Evolutionary conservation across 2,888 invertebrate species (phyloP).

Genomic region (Cordylochernes scorpioides): DNA sequence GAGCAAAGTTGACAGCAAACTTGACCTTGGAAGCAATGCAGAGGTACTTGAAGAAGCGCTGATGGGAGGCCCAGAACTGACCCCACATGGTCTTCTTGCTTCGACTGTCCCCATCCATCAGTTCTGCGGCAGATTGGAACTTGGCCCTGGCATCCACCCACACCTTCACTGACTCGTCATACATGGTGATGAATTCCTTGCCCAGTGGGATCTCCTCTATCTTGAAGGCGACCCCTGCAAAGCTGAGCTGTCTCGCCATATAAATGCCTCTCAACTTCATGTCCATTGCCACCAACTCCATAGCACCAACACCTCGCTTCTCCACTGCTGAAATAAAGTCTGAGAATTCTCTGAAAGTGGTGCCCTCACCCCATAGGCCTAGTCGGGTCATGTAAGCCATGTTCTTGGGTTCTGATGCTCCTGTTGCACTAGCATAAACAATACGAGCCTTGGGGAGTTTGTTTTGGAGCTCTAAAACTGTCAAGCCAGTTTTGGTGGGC

Average conservation of each 20-base stretch:
- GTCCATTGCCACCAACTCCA: slow-evolving; percentile 99
- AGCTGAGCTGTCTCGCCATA: slow-evolving; percentile 90
- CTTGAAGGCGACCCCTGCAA: slow-evolving; percentile 87
- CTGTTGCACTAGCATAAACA: slow-evolving; percentile 85
- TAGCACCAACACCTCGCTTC: slow-evolving; percentile 88
- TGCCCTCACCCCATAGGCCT: slow-evolving; percentile 92
- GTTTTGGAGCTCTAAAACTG: slow-evolving; percentile 82
- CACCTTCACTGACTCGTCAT: slow-evolving; percentile 73
- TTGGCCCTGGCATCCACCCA: slow-evolving; percentile 94
- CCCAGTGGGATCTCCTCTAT: slow-evolving; percentile 82
- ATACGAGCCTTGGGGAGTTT: slow-evolving; percentile 71
- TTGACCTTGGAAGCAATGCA: slow-evolving; percentile 87
- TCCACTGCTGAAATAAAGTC: slow-evolving; percentile 93
- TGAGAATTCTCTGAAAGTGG: slow-evolving; percentile 72
- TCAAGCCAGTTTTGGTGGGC: slow-evolving; percentile 83
- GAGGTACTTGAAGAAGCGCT: slow-evolving; percentile 92
- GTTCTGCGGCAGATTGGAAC: slow-evolving; percentile 77
- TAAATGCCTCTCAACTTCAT: slow-evolving; percentile 98
- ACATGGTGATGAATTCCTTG: slow-evolving; percentile 57
- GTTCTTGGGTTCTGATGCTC: slow-evolving; percentile 88
- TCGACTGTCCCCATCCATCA: slow-evolving; percentile 73
- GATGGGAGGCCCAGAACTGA: slow-evolving; percentile 98
- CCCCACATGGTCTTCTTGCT: slow-evolving; percentile 95
- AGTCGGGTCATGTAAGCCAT: slow-evolving; percentile 99
- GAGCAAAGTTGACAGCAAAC: slow-evolving; percentile 29